These are phyloP conservation scores for Calliphora vicina DNA, from an alignment of 1,140 invertebrate genomes.

Conservation along the genomic window DNA sequence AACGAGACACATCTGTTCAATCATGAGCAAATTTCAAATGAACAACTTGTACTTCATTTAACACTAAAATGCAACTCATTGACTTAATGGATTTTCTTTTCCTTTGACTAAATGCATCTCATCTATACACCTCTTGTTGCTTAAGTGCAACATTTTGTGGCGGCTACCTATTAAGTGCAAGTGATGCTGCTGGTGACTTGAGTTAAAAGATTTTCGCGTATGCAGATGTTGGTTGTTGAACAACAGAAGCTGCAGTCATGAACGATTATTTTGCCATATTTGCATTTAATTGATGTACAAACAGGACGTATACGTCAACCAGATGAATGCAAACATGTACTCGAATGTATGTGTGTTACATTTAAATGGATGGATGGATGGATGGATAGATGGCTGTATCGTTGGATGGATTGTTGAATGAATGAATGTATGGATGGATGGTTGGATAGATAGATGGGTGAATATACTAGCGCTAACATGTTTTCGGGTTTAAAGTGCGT, in stretches of 20 bases:
- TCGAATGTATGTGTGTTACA: not conserved
- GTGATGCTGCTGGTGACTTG: conserved; percentile 19
- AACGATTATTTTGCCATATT: conserved; percentile 37
- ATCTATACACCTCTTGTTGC: not conserved
- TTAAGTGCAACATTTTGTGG: conserved; percentile 22
- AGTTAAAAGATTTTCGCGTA: not conserved
- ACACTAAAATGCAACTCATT: conserved; percentile 32
- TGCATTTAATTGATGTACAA: conserved; percentile 39
- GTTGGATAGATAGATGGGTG: not conserved
- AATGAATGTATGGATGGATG: not conserved
- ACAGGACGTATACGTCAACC: conserved; percentile 28
- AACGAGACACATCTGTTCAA: not conserved
- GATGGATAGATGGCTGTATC: not conserved
- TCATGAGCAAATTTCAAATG: not conserved
- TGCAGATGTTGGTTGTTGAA: not conserved
- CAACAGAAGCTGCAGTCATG: conserved; percentile 15
- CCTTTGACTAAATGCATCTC: conserved; percentile 19
- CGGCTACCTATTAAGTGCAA: conserved; percentile 31
- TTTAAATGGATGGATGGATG: not conserved
- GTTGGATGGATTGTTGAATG: not conserved
- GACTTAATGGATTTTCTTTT: conserved; percentile 36
- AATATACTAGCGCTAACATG: not conserved
- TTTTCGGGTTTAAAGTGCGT: conserved; percentile 23
- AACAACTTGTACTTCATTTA: conserved; percentile 18
- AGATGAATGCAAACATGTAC: conserved; percentile 2